These are phyloP conservation scores for Asbolus verrucosus DNA, from an alignment of 1,140 invertebrate genomes.

Conservation along the genomic window DNA sequence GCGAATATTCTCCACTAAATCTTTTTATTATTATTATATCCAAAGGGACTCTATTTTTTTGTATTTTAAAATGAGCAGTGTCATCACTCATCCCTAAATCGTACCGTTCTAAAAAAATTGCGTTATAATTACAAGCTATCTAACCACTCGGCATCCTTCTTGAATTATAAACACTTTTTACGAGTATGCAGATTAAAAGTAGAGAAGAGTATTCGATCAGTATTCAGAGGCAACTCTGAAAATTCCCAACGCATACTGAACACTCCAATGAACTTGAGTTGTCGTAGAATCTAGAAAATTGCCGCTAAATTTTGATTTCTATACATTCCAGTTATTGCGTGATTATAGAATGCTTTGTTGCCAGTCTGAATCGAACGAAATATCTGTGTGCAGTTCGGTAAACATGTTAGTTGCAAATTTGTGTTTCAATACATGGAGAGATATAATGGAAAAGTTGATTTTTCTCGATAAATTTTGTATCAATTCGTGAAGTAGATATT, in stretches of 20 bases:
- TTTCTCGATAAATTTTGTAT: too few species aligned
- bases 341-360: slow-evolving; percentile 27
- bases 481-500: too few species aligned
- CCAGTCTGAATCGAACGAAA: slow-evolving; percentile 17
- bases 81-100: slow-evolving; percentile 19
- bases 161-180: slow-evolving; percentile 40
- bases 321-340: slow-evolving; percentile 46
- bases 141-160: slow-evolving; percentile 4
- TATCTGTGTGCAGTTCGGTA: slow-evolving; percentile 41
- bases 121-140: slow-evolving; percentile 23
- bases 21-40: slow-evolving; percentile 49
- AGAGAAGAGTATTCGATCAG: slow-evolving; percentile 42
- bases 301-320: slow-evolving; percentile 49
- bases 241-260: slow-evolving; percentile 49
- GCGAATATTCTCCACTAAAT: slow-evolving; percentile 48
- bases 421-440: slow-evolving; percentile 9
- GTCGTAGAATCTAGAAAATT: slow-evolving; percentile 45
- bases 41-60: slow-evolving; percentile 48
- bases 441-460: too few species aligned
- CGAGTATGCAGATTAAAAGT: slow-evolving; percentile 50
- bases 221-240: slow-evolving; percentile 41
- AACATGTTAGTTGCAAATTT: slow-evolving; percentile 41
- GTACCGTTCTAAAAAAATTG: slow-evolving; percentile 3
- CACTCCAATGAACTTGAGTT: slow-evolving; percentile 46
- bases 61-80: slow-evolving; percentile 25